phyloP scores from a whole-genome alignment of 2,888 invertebrate genomes.

The Drosophila ustulata region DNA sequence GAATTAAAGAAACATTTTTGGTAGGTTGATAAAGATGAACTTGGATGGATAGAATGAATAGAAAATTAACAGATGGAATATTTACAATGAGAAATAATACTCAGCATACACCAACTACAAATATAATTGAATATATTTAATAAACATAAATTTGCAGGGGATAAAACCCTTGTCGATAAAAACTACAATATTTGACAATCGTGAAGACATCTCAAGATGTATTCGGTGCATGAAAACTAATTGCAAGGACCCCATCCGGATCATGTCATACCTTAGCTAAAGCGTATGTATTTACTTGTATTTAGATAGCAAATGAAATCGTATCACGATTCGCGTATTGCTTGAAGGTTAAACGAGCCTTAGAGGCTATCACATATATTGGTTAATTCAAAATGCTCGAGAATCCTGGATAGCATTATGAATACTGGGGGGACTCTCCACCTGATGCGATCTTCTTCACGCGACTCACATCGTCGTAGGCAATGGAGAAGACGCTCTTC shows the following conservation, averaged over 20 bases:
- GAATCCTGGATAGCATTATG: constrained; percentile 62
- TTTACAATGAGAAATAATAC: constrained; percentile 23
- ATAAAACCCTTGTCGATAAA: not conserved
- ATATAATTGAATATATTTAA: constrained; percentile 5
- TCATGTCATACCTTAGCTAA: constrained; percentile 9
- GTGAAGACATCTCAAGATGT: constrained; percentile 21
- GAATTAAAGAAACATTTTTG: constrained; percentile 17
- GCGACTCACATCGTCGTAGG: constrained; percentile 93
- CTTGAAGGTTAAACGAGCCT: constrained; percentile 65
- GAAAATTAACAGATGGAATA: constrained; percentile 6
- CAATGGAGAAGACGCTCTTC: constrained; percentile 96
- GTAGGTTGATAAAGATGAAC: constrained; percentile 7
- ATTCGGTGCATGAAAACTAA: constrained; percentile 50
- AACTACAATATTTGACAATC: constrained; percentile 12
- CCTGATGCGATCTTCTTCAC: constrained; percentile 93
- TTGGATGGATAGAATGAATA: not conserved
- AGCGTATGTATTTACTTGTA: constrained; percentile 20
- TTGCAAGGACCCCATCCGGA: constrained; percentile 44
- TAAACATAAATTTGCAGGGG: not conserved
- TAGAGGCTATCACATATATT: constrained; percentile 77
- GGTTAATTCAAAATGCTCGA: constrained; percentile 40
- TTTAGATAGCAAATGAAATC: constrained; percentile 26
- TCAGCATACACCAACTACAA: constrained; percentile 12
- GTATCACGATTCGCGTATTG: constrained; percentile 49
- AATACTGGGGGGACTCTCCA: constrained; percentile 90